Base-by-base conservation (phyloP, 2,888 invertebrate species). In the Pogonocherus hispidulus region DNA sequence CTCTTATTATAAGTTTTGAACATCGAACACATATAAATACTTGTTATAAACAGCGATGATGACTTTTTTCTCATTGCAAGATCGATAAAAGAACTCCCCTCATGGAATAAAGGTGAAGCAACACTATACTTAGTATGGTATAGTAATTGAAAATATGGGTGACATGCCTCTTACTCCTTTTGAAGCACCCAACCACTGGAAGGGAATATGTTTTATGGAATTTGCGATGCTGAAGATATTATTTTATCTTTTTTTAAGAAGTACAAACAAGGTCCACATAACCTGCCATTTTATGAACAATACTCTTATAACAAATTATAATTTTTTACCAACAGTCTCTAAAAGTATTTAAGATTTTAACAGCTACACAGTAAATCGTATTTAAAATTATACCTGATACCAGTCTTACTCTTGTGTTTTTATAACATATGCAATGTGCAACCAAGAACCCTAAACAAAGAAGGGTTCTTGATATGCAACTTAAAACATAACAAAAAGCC, bases 1-100 rank as follows among this genome's bases (percentile, higher is more conserved):
- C 72, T 77, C 70, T 75, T 77, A 70, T 75, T 67, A 67, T 63
- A 62, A 63, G 64, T 79, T 79, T 80, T 71, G 79, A 80, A 83
- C 83, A 83, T 83, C 81, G 79, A 83, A 83, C 82, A 83, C 80
- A 80, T 78, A 81, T 80, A 69, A 63, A 65, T 69, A 69, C 69
- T 69, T 41, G 11, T 59, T 73, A 75, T 72, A 76, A 72, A 76
- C 75, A 76, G 73, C 76, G 69, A 75, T 70, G 69, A 44, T 60
- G 66, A 56, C 37, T 35, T 44, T 55, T 18, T 18, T 5, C n/a
- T 22, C 37, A 51, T 32, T 19, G 37, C 49, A 51, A 46, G 46
- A 18, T 18, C 51, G 27, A 37, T 14, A 47, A 51, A 35, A 60
- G 49, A 1, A 11, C n/a, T n/a, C 37, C 27, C 47, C 18, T 20